A percentile compares a stretch with the other conserved stretches of the same genome.
Conservation (phyloP, 2,797 vertebrate genomes). For the Chloroceryle inda region DNA sequence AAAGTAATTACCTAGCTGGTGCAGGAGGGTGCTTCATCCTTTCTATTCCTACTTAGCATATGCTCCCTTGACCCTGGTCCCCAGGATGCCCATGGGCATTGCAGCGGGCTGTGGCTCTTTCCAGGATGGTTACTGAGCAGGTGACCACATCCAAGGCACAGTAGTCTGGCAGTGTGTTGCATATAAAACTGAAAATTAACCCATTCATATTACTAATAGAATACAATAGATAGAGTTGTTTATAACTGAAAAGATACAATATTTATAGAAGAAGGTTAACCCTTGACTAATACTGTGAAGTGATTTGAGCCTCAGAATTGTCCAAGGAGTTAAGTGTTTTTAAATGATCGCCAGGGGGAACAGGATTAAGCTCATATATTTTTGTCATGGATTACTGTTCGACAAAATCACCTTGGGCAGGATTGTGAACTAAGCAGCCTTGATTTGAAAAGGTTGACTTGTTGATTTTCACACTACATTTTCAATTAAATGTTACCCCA, state of each 20-base stretch:
- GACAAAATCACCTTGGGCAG: slow-evolving; percentile 28
- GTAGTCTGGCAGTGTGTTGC: accelerated
- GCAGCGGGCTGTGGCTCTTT: not conserved
- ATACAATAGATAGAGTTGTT: not conserved
- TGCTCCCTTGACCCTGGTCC: accelerated
- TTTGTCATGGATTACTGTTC: slow-evolving; percentile 40
- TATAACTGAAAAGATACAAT: not conserved
- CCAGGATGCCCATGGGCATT: not conserved
- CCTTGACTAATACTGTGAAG: not conserved
- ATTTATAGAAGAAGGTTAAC: not conserved
- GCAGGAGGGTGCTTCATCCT: not conserved
- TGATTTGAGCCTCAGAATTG: not conserved
- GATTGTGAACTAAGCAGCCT: slow-evolving; percentile 1
- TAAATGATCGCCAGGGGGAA: not conserved
- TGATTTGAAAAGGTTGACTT: slow-evolving; percentile 51
- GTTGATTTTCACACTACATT: slow-evolving; percentile 57
- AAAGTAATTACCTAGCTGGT: not conserved
- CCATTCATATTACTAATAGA: not conserved
- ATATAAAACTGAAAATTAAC: not conserved
- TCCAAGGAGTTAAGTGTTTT: slow-evolving; percentile 1
- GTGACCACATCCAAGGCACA: accelerated
- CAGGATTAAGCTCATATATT: slow-evolving; percentile 40
- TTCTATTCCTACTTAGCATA: accelerated
- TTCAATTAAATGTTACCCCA: slow-evolving; percentile 68
- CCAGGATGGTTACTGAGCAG: not conserved